Base-by-base conservation (phyloP, 2,888 invertebrate species). In the Eulithis prunata region DNA sequence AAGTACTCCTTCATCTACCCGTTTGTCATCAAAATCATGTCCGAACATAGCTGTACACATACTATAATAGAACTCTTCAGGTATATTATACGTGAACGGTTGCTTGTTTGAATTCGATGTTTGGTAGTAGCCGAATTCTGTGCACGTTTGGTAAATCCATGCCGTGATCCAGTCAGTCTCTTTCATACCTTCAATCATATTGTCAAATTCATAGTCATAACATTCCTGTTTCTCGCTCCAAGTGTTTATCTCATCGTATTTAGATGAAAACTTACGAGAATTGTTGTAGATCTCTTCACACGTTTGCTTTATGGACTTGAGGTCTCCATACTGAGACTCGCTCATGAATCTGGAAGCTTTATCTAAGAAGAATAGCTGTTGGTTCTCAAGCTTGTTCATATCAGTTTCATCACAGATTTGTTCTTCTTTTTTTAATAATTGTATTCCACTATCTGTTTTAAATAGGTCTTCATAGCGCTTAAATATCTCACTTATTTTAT, bases 81-180 rank as follows among this genome's bases (percentile, higher is more conserved):
- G 85, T 62, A 94, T 77, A 28, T 89, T 86, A 36, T 87, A 81
- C 2, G 94, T 94, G 81, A 96, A 96, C 0, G 95, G 94, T 14
- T 95, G 94, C 0, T 89, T 82, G 4, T 85, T 76, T 0, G 94
- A 94, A 69, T 93, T 93, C 0, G 95, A 94, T 0, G 95, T 95
- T 81, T 96, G 96, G 80, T 93, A 96, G 79, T 95, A 97, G 38
- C 96, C 96, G 78, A 95, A 97, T 85, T 97, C 97, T 4, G 95
- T 95, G 83, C 97, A 97, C 0, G 96, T 96, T 85, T 97, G 97
- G 80, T 96, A 96, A 0, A 87, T 88, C 96, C 96, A 97, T 10
- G 88, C 78, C 2, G 77, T 72, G n/a, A 70, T 66, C 80, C 77
- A 80, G 62, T 84, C 80, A 28, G 77, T 71, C 4, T 76, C 66